phyloP scores from a whole-genome alignment of 1,140 invertebrate species.

The Hypsibius dujardini region DNA sequence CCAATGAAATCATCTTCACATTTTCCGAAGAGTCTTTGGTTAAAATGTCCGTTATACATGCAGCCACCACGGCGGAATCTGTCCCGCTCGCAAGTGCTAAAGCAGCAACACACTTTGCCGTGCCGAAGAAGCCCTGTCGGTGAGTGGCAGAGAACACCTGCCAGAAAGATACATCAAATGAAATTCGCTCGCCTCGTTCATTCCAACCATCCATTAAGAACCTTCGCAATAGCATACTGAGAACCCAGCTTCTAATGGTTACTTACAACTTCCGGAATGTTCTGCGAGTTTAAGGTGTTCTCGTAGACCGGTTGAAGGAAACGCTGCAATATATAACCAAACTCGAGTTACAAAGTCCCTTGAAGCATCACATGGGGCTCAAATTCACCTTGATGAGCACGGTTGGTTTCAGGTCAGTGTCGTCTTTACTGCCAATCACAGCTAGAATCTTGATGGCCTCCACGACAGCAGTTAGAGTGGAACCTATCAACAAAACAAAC shows the following conservation, averaged over 20 bases:
- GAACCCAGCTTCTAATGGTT: too few relatives aligned
- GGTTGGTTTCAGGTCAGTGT: background rate
- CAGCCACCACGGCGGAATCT: constrained; percentile 58
- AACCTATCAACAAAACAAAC: too few relatives aligned
- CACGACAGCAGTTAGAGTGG: background rate
- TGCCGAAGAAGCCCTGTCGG: constrained; percentile 35
- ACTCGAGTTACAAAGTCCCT: background rate
- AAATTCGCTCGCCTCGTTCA: too few relatives aligned
- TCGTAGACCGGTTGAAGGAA: constrained; percentile 16
- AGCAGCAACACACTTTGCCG: constrained; percentile 85
- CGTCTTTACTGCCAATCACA: background rate
- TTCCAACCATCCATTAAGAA: background rate
- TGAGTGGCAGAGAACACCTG: constrained; percentile 24
- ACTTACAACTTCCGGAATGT: constrained; percentile 28
- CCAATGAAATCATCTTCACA: constrained; percentile 64
- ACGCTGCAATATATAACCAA: background rate
- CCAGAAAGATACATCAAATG: too few relatives aligned
- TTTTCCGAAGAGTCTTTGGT: constrained; percentile 42
- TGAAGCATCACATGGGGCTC: background rate
- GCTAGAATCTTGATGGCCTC: background rate
- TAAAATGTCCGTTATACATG: constrained; percentile 66
- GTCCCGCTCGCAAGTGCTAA: constrained; percentile 54
- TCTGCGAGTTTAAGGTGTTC: constrained; percentile 30
- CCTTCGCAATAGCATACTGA: background rate
- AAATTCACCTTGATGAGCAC: background rate